These are phyloP conservation scores for Heliconius hermathena DNA, from an alignment of 1,140 invertebrate species.

Conservation along the genomic window DNA sequence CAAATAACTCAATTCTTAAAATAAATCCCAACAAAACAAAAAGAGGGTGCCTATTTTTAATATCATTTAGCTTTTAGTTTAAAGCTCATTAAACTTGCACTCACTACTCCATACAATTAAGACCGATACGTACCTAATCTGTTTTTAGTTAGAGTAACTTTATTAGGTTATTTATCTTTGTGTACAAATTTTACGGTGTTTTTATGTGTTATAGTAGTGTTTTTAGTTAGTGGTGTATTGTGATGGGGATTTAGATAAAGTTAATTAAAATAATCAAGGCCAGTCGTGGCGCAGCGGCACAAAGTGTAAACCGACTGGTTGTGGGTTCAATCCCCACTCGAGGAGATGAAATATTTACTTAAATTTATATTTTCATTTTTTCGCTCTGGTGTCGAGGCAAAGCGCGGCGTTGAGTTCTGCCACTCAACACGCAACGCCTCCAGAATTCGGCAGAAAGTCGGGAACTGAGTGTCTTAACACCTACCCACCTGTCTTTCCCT, in stretches of 20 bases:
- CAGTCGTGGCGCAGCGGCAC: too few relatives aligned
- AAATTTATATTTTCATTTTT: too few relatives aligned
- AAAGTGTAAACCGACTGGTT: too few relatives aligned
- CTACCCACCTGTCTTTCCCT: too few relatives aligned
- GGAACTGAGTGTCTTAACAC: too few relatives aligned
- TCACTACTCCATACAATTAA: constrained; percentile 26
- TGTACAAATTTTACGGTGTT: constrained; percentile 3
- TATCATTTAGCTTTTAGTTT: constrained; percentile 13
- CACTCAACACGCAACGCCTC: too few relatives aligned
- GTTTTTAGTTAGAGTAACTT: constrained; percentile 11
- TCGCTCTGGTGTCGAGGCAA: too few relatives aligned
- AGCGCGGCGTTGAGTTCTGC: too few relatives aligned
- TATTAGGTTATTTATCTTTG: background rate
- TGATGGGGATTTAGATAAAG: background rate
- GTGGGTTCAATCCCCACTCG: too few relatives aligned
- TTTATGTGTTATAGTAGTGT: background rate
- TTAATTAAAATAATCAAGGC: too few relatives aligned
- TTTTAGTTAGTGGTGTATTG: background rate
- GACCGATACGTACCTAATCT: constrained; percentile 17
- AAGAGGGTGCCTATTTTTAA: constrained; percentile 32
- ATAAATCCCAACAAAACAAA: background rate
- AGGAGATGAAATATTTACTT: too few relatives aligned
- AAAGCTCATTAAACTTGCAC: constrained; percentile 18
- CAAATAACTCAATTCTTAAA: background rate
- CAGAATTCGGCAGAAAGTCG: too few relatives aligned